Conservation (phyloP, 1,140 invertebrate genomes). For the Luehdorfia chinensis region DNA sequence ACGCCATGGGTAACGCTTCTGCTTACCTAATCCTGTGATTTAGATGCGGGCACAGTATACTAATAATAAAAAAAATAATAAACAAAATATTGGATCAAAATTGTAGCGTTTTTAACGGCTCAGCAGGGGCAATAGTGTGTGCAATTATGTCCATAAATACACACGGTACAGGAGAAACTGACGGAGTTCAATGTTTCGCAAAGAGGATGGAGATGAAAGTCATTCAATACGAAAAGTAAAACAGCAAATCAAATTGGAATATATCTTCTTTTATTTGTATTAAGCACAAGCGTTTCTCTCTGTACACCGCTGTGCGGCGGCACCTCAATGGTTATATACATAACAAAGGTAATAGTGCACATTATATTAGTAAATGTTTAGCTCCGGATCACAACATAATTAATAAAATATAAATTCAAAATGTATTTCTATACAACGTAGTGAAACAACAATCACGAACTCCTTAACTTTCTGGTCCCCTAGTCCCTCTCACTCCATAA, state of each 20-base stretch:
- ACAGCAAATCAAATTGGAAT: slow-evolving; percentile 54
- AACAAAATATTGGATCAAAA: too few species aligned
- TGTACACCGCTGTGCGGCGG: slow-evolving; percentile 28
- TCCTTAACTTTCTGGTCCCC: slow-evolving; percentile 57
- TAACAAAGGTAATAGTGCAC: slow-evolving; percentile 26
- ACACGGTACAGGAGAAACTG: too few species aligned
- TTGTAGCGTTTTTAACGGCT: too few species aligned
- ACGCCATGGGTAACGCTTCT: too few species aligned
- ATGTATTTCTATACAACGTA: slow-evolving; percentile 52
- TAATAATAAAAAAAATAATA: too few species aligned
- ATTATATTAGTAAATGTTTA: slow-evolving; percentile 58
- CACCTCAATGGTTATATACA: slow-evolving; percentile 14
- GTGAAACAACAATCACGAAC: slow-evolving; percentile 34
- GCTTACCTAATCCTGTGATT: too few species aligned
- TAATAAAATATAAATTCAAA: slow-evolving; percentile 39
- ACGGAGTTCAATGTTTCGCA: too few species aligned
- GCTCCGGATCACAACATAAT: slow-evolving; percentile 57
- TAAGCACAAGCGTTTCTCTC: slow-evolving; percentile 60
- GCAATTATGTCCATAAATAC: too few species aligned
- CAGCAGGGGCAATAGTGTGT: too few species aligned
- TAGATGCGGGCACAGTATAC: too few species aligned
- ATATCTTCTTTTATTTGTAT: slow-evolving; percentile 64
- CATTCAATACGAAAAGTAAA: too few species aligned
- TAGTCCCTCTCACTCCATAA: slow-evolving; percentile 28
- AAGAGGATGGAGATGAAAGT: too few species aligned